Conservation (phyloP, 2,888 invertebrate species). For the Quadroppia sp. region DNA sequence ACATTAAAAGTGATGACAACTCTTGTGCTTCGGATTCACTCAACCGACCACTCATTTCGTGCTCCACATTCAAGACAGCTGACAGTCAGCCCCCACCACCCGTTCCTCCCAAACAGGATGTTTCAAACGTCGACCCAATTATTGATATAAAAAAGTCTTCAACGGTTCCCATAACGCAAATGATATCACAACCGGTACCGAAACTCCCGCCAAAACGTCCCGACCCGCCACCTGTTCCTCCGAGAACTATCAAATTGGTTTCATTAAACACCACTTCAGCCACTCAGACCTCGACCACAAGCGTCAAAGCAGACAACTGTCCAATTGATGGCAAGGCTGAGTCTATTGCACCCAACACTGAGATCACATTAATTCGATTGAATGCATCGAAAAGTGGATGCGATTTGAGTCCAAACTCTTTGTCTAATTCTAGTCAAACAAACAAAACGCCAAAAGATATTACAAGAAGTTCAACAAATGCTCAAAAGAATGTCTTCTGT, state of each 20-base stretch:
- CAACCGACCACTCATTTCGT: not conserved
- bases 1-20: constrained; percentile 25
- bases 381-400: not conserved
- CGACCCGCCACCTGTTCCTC: constrained; percentile 29
- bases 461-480: not conserved
- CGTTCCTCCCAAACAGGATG: constrained; percentile 44
- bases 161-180: constrained; percentile 26
- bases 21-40: constrained; percentile 11
- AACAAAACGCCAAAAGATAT: constrained; percentile 23
- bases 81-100: constrained; percentile 17
- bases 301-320: not conserved
- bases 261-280: not conserved
- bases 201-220: constrained; percentile 22
- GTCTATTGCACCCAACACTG: constrained; percentile 19
- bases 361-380: constrained; percentile 14
- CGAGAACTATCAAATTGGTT: constrained; percentile 20
- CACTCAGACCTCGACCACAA: not conserved
- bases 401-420: not conserved
- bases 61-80: constrained; percentile 22
- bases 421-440: constrained; percentile 20
- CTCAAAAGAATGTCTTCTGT: constrained; percentile 44
- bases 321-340: not conserved
- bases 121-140: not conserved
- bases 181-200: not conserved
- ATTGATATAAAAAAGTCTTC: constrained; percentile 39